Evolutionary conservation across 2,113 vertebrate genomes (phyloP).

Genomic region (Sylvia atricapilla): DNA sequence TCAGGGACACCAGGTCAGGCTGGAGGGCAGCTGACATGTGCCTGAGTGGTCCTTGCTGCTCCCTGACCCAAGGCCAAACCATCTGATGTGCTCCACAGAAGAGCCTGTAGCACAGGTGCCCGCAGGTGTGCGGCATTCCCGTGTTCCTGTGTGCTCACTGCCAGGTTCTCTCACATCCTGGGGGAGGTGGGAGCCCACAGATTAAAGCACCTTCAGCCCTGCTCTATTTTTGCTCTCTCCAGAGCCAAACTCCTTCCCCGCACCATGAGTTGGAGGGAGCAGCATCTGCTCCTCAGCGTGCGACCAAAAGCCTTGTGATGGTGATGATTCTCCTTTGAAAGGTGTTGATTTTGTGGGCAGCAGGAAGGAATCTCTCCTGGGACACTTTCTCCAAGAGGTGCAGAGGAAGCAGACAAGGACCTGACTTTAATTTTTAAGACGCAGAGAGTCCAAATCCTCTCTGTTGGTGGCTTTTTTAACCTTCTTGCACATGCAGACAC

Average conservation of each 20-base stretch:
- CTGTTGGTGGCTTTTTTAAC: accelerated
- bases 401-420: background rate
- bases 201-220: background rate
- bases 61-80: background rate
- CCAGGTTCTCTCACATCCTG: background rate
- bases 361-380: background rate
- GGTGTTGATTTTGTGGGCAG: background rate
- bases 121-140: background rate
- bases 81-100: background rate
- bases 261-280: background rate
- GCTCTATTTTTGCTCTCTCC: background rate
- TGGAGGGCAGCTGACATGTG: background rate
- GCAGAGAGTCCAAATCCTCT: background rate
- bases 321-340: background rate
- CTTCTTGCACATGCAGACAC: background rate
- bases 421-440: background rate
- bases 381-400: background rate
- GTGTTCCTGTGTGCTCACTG: accelerated
- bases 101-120: accelerated
- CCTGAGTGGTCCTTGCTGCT: background rate
- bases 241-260: background rate
- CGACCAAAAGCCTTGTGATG: background rate
- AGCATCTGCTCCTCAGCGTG: constrained; percentile 29
- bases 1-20: background rate
- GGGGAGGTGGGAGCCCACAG: background rate